Evolutionary conservation across 1,140 invertebrate genomes (phyloP).

Genomic region (Nymphalis io): DNA sequence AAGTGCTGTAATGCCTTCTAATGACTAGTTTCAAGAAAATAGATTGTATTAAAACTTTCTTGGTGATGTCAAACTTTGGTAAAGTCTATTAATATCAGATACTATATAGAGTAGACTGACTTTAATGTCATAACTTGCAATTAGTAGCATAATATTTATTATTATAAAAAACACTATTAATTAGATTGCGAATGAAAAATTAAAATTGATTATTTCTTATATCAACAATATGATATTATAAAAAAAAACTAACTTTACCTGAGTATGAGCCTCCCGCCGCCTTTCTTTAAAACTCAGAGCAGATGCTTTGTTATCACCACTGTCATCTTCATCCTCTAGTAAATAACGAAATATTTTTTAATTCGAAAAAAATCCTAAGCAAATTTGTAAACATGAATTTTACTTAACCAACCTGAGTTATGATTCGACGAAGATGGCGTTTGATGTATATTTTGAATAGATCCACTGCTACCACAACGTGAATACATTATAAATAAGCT

Average conservation of each 20-base stretch:
- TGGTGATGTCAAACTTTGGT: too few species aligned
- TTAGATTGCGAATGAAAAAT: neutral
- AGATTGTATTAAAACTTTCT: too few species aligned
- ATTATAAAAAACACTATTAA: neutral
- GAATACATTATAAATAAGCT: constrained; percentile 82
- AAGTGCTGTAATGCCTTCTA: too few species aligned
- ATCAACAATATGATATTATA: neutral
- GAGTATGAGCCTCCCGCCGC: constrained; percentile 96
- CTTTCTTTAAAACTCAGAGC: constrained; percentile 95
- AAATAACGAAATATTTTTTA: constrained; percentile 12
- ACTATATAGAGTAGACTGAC: too few species aligned
- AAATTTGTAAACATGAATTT: constrained; percentile 6
- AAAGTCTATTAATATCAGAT: too few species aligned
- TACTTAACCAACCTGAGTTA: constrained; percentile 85
- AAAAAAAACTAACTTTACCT: constrained; percentile 67
- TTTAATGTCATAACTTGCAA: too few species aligned
- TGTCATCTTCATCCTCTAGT: constrained; percentile 94
- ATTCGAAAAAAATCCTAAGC: neutral
- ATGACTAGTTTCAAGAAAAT: too few species aligned
- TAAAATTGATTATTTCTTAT: neutral
- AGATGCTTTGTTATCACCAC: constrained; percentile 86
- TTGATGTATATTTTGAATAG: constrained; percentile 83
- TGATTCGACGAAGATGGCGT: constrained; percentile 92
- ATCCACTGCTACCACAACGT: constrained; percentile 91
- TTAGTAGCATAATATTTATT: too few species aligned